Evolutionary conservation across 2,888 invertebrate genomes (phyloP), one percentile per base, ranked within the genome.

Genomic region (Phaonia tiefii): DNA sequence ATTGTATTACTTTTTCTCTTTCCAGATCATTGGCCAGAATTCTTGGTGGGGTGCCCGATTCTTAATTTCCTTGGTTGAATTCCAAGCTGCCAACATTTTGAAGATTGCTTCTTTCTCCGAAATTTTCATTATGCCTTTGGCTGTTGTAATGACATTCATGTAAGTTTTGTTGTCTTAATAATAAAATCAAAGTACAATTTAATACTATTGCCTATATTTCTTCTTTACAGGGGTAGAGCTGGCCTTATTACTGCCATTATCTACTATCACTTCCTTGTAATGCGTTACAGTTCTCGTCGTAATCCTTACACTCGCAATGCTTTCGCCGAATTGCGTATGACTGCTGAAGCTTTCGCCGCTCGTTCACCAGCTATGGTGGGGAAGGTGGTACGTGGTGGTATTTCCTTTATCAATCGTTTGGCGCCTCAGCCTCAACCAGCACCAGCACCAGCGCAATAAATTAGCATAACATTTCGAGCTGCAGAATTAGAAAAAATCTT

Each of bases 251-350:
- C 98, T 13, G 98, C 99, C 56, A 96, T 99, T 91, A 94, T 98
- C 87, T 99, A 99, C 93, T 99, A 98, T 92, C 97, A 99, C 90
- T 99, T 99, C 92, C 92, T 99, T 87, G 94, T 95, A 80, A 93
- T 97, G 89, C 95, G 99, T 81, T 98, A 99, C 92, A 92, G 96
- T 80, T 99, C 99, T 5, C 94, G 97, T 76, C 95, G 99, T 86
- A 99, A 99, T 93, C 98, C 99, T 0, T 97, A 97, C 92, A 98
- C 98, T 72, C 95, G 98, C 89, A 97, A 95, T 90, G 95, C 98
- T 91, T 99, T 98, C 92, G 93, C 94, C 84, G 98, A 98, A 91
- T 92, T 99, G 87, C 93, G 97, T 84, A 92, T 94, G 84, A 91
- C 93, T 0, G 92, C 95, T 8, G 96, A 96, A 90, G 91, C 92